Base-by-base conservation (phyloP, 2,888 invertebrate genomes). In the Carcina quercana region DNA sequence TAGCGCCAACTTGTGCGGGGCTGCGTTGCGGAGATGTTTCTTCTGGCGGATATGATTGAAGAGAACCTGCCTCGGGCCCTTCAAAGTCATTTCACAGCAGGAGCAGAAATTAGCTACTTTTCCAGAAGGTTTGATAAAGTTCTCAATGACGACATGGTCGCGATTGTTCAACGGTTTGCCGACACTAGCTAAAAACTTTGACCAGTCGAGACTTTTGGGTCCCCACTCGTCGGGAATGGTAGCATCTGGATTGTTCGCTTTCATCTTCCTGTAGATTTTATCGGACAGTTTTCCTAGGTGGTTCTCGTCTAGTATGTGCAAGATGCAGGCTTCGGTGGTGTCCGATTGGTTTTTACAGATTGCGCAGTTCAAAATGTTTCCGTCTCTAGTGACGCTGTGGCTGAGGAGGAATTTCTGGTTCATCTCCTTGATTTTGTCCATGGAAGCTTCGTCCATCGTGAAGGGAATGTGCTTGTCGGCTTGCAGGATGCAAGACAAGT, bases 1-100 rank as follows among this genome's bases (percentile, higher is more conserved):
- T 50, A 76, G 42, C 0, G 64, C 43, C 0, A 83, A 53, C 32
- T 83, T 83, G 3, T 65, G 50, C 3, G 83, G 83, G 0, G 83
- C 83, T 0, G 82, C 78, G 48, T 83, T 82, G 3, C 83, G 52
- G 26, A 83, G 42, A 50, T 83, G 83, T 43, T 83, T 83, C 50
- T 83, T 83, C 50, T 83, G 83, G 1, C 83, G 73, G 3, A 82
- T 78, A 28, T 83, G 83, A 28, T 82, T 83, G 53, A 83, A 83
- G 1, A 83, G 46, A 13, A 83, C 78, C 45, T 83, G 83, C 3
- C 83, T 50, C 0, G 82, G 82, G 2, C 83, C 83, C 30, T 83
- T 83, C 25, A 83, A 30, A 0, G 72, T 78, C 74, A 82, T 75
- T 11, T 80, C 83, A 30, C 83, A 83, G 35, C 82, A 82, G 0